Evolutionary conservation across 2,113 vertebrate species (phyloP), one percentile per base, ranked within the genome.

Genomic region (Equus przewalskii): DNA sequence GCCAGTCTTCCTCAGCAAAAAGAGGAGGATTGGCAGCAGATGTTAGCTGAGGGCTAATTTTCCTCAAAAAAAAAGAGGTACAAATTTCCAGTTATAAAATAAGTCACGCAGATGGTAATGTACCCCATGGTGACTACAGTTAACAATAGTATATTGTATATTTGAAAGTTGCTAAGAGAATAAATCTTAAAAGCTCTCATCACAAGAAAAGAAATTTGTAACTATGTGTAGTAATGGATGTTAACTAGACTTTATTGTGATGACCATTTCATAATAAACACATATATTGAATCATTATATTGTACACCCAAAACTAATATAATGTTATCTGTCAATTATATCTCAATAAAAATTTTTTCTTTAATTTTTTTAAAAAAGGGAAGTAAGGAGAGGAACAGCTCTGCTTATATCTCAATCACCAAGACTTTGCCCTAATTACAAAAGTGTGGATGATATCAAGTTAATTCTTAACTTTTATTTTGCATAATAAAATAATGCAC

Each of bases 401-500:
- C 51, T 85, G 14, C 18, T 75, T 83, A 15, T 26, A 83, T 33
- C 28, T 69, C 26, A 83, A 69, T 75, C 58, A 94, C 56, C 36
- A 79, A 54, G 15, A 81, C 36, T 87, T 89, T 21, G 46, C 19
- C 13, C 26, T 85, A 94, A 97, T 76, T 82, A 78, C 44, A 82
- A 72, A 86, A 91, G 2, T 76, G 14, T 70, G 3, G 22, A 26
- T 93, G 26, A 36, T 65, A 93, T 7, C 58, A 78, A 89, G 19
- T 75, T 33, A 78, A 65, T 67, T 75, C 54, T 92, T 93, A 89
- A 49, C 5, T 88, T 33, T 70, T 44, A 4, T 90, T 96, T 56
- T 79, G 19, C 19, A 93, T 70, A 85, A n/a, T 65, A 95, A 95
- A 92, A 95, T 70, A 28, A 15, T 92, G 13, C 6, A 90, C 33